Percentiles rank a stretch among this genome's conserved stretches.
phyloP scores from a whole-genome alignment of 2,113 vertebrate species.

The Vicugna pacos region DNA sequence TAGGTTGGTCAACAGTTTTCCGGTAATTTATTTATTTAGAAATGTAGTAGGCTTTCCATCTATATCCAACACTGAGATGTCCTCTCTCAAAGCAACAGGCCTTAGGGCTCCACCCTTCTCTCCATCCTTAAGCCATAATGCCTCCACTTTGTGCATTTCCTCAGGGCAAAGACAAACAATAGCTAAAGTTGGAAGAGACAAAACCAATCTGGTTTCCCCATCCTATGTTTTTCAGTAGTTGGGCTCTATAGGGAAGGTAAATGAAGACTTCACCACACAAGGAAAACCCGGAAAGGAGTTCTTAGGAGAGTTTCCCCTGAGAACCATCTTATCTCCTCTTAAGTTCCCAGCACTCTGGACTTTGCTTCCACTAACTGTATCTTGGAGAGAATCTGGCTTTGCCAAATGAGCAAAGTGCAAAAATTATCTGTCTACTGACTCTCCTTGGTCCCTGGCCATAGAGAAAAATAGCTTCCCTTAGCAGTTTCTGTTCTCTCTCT shows the following conservation, averaged over 20 bases:
- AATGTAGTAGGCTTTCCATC: not conserved
- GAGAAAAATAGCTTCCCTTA: not conserved
- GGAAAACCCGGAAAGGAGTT: not conserved
- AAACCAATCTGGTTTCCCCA: not conserved
- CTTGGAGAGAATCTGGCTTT: conserved; percentile 15
- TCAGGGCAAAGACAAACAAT: not conserved
- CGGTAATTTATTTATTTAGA: not conserved
- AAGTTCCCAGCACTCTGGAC: not conserved
- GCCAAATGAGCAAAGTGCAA: not conserved
- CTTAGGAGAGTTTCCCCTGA: not conserved
- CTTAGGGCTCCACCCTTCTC: not conserved
- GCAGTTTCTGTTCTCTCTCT: conserved; percentile 2
- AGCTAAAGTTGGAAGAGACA: not conserved
- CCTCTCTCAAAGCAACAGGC: not conserved
- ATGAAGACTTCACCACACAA: not conserved
- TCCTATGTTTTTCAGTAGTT: not conserved
- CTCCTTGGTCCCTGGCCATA: not conserved
- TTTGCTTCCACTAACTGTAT: not conserved
- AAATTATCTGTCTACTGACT: not conserved
- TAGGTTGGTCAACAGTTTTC: not conserved
- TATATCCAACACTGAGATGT: not conserved
- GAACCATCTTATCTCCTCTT: not conserved
- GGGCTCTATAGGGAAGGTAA: not conserved
- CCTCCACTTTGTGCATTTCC: not conserved
- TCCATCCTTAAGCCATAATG: not conserved